A percentile compares a stretch with the other conserved stretches of the same genome.
Evolutionary conservation across 2,888 invertebrate species (phyloP).

Genomic region (Chaetoderma sp.): DNA sequence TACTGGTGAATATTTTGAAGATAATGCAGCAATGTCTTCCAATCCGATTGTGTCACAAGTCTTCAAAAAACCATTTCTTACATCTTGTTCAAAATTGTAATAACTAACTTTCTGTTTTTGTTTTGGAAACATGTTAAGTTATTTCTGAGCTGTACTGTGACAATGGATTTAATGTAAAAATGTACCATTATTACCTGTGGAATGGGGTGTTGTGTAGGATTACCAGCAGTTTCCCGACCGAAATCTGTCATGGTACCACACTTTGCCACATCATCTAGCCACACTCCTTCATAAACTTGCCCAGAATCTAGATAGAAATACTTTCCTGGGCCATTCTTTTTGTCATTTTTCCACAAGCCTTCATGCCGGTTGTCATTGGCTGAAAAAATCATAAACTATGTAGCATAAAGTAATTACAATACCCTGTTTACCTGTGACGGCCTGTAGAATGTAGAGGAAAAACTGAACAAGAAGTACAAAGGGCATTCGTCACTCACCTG

Average conservation of each 20-base stretch:
- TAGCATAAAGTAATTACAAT: background rate
- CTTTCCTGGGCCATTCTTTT: slow-evolving; percentile 69
- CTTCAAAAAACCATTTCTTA: background rate
- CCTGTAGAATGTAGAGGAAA: background rate
- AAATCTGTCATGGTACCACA: slow-evolving; percentile 69
- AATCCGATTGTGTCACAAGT: background rate
- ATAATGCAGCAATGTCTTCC: no score
- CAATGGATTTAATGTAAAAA: background rate
- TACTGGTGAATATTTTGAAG: no score
- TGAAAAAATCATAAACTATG: slow-evolving; percentile 39
- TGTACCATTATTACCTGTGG: slow-evolving; percentile 56
- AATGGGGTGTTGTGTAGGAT: slow-evolving; percentile 66
- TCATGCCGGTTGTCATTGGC: slow-evolving; percentile 70
- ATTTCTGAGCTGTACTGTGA: no score
- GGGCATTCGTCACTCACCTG: background rate
- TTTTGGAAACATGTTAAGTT: no score
- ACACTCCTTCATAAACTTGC: slow-evolving; percentile 68
- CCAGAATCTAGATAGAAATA: slow-evolving; percentile 69
- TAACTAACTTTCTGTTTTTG: background rate
- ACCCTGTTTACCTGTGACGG: background rate
- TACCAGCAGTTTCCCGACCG: slow-evolving; percentile 63
- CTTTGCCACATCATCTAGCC: slow-evolving; percentile 69
- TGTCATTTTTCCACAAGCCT: slow-evolving; percentile 68
- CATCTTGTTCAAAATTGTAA: background rate
- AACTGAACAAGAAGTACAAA: background rate